Evolutionary conservation across 2,113 vertebrate genomes (phyloP).

Genomic region (Sinocyclocheilus anophthalmus): DNA sequence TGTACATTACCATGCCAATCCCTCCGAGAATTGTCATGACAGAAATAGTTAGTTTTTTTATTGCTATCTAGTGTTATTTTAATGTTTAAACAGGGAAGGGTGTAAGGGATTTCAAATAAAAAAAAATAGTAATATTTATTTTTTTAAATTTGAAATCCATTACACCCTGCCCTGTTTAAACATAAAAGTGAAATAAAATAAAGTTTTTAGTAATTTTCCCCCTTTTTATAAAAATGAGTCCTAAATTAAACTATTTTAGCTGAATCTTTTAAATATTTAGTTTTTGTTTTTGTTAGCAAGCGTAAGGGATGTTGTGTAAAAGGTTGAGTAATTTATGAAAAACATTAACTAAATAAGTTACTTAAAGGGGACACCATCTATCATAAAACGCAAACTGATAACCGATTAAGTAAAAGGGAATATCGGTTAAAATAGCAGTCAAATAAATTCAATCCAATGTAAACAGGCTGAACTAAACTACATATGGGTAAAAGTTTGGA

Average conservation of each 20-base stretch:
- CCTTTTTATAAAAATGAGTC: too few species aligned
- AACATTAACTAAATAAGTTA: neutral
- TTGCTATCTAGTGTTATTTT: neutral
- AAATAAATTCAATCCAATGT: neutral
- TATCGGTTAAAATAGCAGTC: neutral
- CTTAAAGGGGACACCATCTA: neutral
- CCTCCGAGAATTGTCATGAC: neutral
- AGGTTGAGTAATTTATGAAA: neutral
- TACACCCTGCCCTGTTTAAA: too few species aligned
- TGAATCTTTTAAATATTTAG: neutral
- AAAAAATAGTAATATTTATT: too few species aligned
- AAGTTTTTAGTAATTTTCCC: too few species aligned
- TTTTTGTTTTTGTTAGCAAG: neutral
- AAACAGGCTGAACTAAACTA: neutral
- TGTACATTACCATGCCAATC: too few species aligned
- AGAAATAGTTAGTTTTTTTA: neutral
- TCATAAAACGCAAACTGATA: neutral
- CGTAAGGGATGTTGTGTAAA: neutral
- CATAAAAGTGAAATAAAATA: neutral
- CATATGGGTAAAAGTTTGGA: neutral
- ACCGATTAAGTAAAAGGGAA: neutral
- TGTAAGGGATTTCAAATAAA: neutral
- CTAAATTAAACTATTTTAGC: too few species aligned
- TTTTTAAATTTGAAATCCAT: too few species aligned
- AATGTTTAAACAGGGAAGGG: neutral